These are phyloP conservation scores for Aphis gossypii DNA, from an alignment of 1,140 invertebrate species.

Conservation along the genomic window DNA sequence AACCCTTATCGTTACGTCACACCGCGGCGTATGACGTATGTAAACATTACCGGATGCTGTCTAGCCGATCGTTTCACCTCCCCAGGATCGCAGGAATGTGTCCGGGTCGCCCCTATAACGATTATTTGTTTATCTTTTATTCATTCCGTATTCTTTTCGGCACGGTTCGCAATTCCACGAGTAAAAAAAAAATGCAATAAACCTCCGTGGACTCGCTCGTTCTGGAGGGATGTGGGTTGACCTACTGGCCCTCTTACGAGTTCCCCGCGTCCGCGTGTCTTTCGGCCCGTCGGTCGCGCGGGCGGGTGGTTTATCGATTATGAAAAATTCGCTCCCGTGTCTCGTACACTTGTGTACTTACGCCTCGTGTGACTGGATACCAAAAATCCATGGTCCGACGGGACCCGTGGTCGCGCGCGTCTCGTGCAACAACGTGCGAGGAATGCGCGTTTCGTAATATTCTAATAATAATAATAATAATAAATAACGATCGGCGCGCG, in stretches of 20 bases:
- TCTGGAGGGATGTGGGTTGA: conserved; percentile 10
- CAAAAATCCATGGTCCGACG: background rate
- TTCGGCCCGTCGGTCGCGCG: background rate
- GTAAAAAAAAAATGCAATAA: background rate
- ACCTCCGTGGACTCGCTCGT: background rate
- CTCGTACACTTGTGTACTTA: no score
- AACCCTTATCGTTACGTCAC: conserved; percentile 19
- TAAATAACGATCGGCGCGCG: background rate
- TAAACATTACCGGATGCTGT: background rate
- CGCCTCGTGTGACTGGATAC: background rate
- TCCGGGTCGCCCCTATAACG: background rate
- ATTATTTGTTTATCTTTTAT: background rate
- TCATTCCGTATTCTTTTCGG: background rate
- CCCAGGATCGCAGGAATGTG: background rate
- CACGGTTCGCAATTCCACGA: background rate
- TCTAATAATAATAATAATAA: conserved; percentile 22
- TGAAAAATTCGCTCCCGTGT: background rate
- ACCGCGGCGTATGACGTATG: background rate
- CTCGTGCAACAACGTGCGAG: conserved; percentile 19
- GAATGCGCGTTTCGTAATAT: conserved; percentile 53
- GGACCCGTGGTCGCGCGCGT: background rate
- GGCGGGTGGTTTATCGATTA: background rate
- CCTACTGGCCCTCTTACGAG: conserved; percentile 17
- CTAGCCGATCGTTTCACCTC: background rate
- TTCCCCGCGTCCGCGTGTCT: background rate